phyloP scores from a whole-genome alignment of 1,140 invertebrate genomes.

The Pissodes strobi region DNA sequence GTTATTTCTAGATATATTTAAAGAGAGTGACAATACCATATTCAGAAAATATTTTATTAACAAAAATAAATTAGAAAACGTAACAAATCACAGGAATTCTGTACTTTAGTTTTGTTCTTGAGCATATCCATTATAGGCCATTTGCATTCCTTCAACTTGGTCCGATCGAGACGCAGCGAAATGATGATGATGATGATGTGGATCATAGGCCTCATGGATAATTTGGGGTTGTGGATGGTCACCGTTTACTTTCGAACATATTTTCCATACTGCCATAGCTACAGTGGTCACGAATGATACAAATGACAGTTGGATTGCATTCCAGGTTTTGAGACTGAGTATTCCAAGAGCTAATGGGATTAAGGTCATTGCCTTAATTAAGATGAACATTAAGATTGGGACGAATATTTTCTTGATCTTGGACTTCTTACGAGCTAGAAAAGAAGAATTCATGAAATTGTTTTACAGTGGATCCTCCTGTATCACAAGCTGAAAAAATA shows the following conservation, averaged over 20 bases:
- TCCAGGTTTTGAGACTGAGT: conserved; percentile 82
- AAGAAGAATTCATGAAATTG: too few relatives aligned
- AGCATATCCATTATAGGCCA: conserved; percentile 76
- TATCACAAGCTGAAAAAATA: too few relatives aligned
- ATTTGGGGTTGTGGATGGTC: conserved; percentile 69
- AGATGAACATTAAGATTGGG: conserved; percentile 78
- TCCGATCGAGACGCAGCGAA: conserved; percentile 57
- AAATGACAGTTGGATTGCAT: conserved; percentile 82
- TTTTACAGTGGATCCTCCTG: too few relatives aligned
- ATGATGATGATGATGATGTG: conserved; percentile 64
- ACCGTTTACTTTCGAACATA: conserved; percentile 79
- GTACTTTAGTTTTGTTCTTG: not conserved
- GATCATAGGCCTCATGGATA: conserved; percentile 31
- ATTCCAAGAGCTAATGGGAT: conserved; percentile 81
- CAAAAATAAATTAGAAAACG: conserved; percentile 16
- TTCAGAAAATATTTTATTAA: conserved; percentile 13
- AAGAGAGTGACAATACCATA: too few relatives aligned
- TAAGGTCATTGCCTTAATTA: conserved; percentile 81
- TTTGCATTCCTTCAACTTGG: conserved; percentile 63
- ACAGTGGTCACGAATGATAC: conserved; percentile 83
- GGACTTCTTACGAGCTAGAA: conserved; percentile 68
- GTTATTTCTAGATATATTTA: too few relatives aligned
- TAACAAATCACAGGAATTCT: conserved; percentile 6
- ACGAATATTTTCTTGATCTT: conserved; percentile 83
- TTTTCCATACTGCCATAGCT: conserved; percentile 80